phyloP scores from a whole-genome alignment of 2,888 invertebrate genomes.

The Pimpla rufipes region DNA sequence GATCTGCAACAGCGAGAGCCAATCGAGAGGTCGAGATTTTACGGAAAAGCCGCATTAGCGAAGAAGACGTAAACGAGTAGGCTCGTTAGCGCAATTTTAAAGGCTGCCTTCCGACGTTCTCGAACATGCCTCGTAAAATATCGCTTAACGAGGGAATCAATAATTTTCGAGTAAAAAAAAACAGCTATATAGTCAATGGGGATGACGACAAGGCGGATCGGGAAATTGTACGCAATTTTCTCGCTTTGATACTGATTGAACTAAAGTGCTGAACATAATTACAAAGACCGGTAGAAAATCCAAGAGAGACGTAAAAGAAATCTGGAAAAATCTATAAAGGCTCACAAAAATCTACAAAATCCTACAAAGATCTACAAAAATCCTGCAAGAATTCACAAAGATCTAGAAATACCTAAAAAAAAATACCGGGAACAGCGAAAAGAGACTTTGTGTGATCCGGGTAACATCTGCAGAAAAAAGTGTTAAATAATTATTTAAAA shows the following conservation, averaged over 20 bases:
- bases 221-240: background rate
- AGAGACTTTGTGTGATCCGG: conserved; percentile 76
- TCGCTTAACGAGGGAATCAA: background rate
- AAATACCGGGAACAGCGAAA: too few relatives aligned
- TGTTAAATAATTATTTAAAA: conserved; percentile 7
- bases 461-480: conserved; percentile 62
- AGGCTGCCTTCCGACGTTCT: background rate
- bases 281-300: too few relatives aligned
- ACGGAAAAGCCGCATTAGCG: conserved; percentile 25
- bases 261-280: too few relatives aligned
- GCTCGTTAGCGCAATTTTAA: conserved; percentile 27
- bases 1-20: background rate
- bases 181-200: too few relatives aligned
- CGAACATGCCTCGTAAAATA: conserved; percentile 34
- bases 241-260: too few relatives aligned
- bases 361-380: too few relatives aligned
- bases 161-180: background rate
- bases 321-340: too few relatives aligned
- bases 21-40: conserved; percentile 8
- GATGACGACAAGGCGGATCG: background rate
- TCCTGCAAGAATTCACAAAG: too few relatives aligned
- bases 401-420: too few relatives aligned
- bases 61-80: conserved; percentile 14
- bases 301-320: too few relatives aligned
- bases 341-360: too few relatives aligned